Base-by-base conservation (phyloP, 2,888 invertebrate genomes). In the Achlya flavicornis region DNA sequence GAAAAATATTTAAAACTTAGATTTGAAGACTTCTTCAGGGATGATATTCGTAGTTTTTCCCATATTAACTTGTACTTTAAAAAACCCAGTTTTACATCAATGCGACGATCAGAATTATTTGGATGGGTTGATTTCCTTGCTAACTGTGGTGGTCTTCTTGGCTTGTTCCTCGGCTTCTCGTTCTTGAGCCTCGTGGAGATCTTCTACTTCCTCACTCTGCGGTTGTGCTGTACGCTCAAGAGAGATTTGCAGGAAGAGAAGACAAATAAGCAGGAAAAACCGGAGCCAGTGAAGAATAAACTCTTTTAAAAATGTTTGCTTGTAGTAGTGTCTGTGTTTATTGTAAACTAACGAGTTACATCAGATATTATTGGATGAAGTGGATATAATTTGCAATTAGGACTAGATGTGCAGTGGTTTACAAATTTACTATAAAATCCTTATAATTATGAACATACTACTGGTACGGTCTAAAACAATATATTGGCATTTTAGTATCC, bases 131-230 rank as follows among this genome's bases (percentile, higher is more conserved):
- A 95, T 77, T 95, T 95, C 78, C 79, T 95, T 4, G 94, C 95
- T 68, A 94, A 94, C 79, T 94, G 94, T 66, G 95, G 95, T 3
- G 95, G 95, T 61, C 81, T 95, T 5, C 81, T 95, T 4, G 95
- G 95, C 0, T 78, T 95, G 6, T 95, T 95, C 74, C 89, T 94
- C 11, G 95, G 95, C 35, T 95, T 95, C 74, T 95, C 95, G 0
- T 91, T 95, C 68, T 76, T 95, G 35, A 95, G 95, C 19, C 81
- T 95, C 4, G 87, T 95, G 0, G 95, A 95, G 78, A 93, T 95
- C 3, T 65, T 94, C 14, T 95, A 95, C 75, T 95, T 94, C 71
- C 65, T 94, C 5, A 81, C 83, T 19, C 57, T 87, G 12, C 76
- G 85, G 84, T 83, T 84, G 14, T 81, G 75, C 65, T 80, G 76